phyloP scores from a whole-genome alignment of 64 coral and sea anemone genomes.

The Actinia tenebrosa region DNA sequence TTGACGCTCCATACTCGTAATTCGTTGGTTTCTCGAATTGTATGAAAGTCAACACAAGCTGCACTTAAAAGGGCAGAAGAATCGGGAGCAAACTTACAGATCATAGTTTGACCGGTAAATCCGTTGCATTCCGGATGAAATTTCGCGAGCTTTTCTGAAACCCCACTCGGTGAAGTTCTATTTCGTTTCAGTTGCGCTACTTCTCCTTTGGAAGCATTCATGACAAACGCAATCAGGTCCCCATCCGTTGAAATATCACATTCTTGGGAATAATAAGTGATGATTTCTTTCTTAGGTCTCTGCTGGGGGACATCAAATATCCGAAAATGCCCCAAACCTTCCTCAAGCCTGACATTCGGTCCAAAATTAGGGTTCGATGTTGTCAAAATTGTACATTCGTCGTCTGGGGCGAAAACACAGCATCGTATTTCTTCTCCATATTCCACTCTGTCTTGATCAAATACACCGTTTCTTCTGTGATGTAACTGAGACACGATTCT shows the following conservation, averaged over 20 bases:
- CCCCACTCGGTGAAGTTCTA: slow-evolving; percentile 40
- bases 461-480: slow-evolving; percentile 32
- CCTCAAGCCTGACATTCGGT: slow-evolving; percentile 40
- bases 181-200: slow-evolving; percentile 69
- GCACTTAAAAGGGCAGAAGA: slow-evolving; percentile 58
- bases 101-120: slow-evolving; percentile 73
- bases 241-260: slow-evolving; percentile 88
- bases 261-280: slow-evolving; percentile 78
- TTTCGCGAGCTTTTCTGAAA: slow-evolving; percentile 64
- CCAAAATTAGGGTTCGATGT: slow-evolving; percentile 42
- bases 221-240: slow-evolving; percentile 69
- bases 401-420: slow-evolving; percentile 77
- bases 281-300: slow-evolving; percentile 72
- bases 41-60: slow-evolving; percentile 86
- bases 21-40: slow-evolving; percentile 87
- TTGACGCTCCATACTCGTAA: slow-evolving; percentile 87
- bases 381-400: slow-evolving; percentile 68
- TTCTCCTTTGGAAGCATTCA: slow-evolving; percentile 73
- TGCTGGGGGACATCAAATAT: slow-evolving; percentile 66
- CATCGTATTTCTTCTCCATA: slow-evolving; percentile 74
- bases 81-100: slow-evolving; percentile 89
- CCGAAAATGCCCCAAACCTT: slow-evolving; percentile 77
- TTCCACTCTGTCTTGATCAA: slow-evolving; percentile 37
- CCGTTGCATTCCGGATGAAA: slow-evolving; percentile 81
- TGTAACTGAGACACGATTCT: slow-evolving; percentile 58